Conservation (phyloP, 2,888 invertebrate genomes). For the Oligia strigilis region DNA sequence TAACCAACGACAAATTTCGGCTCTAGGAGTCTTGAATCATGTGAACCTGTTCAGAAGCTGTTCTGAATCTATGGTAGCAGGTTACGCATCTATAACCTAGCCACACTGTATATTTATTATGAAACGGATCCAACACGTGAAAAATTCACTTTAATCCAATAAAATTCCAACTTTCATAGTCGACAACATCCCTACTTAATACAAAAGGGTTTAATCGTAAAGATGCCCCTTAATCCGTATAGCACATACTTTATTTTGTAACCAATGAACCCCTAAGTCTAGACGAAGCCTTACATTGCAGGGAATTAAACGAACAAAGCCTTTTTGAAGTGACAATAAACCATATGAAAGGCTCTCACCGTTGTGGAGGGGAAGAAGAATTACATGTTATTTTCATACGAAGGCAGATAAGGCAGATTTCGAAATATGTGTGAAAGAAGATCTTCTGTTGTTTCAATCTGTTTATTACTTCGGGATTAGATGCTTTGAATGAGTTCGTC, state of each 20-base stretch:
- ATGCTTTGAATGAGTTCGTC: slow-evolving; percentile 20
- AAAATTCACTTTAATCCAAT: slow-evolving; percentile 31
- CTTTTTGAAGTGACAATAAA: slow-evolving; percentile 71
- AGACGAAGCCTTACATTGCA: slow-evolving; percentile 82
- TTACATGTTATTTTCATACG: slow-evolving; percentile 42
- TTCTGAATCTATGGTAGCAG: too few species aligned
- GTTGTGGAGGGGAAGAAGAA: slow-evolving; percentile 38
- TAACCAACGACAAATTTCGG: too few species aligned
- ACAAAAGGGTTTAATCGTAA: slow-evolving; percentile 48
- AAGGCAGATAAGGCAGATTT: neutral
- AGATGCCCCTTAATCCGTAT: slow-evolving; percentile 59
- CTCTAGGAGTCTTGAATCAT: too few species aligned
- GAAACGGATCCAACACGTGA: neutral
- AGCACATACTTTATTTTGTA: slow-evolving; percentile 64
- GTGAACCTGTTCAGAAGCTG: too few species aligned
- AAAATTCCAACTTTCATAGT: slow-evolving; percentile 4
- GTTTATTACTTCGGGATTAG: slow-evolving; percentile 24
- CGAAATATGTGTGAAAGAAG: neutral
- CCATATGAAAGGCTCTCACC: slow-evolving; percentile 55
- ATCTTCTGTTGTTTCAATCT: slow-evolving; percentile 21
- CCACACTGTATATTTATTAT: too few species aligned
- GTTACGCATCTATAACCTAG: too few species aligned
- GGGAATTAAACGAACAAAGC: slow-evolving; percentile 76
- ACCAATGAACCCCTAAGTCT: slow-evolving; percentile 75
- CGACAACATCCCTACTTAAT: slow-evolving; percentile 38